Percentiles rank a stretch among this genome's conserved stretches.
These are phyloP conservation scores for Spodoptera frugiperda DNA, from an alignment of 1,140 invertebrate species.

Conservation along the genomic window DNA sequence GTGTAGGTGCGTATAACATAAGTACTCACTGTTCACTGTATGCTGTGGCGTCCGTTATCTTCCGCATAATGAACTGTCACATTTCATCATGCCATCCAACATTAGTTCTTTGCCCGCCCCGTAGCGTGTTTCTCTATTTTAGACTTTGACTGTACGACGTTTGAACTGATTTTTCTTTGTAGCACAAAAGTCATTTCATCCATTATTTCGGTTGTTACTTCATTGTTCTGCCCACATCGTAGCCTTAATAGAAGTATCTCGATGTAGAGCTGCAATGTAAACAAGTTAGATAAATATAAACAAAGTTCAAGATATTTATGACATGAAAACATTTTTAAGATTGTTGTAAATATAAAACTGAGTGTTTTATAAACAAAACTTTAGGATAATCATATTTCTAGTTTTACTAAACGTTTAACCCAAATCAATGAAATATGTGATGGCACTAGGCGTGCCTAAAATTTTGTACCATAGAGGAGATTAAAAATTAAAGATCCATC, in stretches of 20 bases:
- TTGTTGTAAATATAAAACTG: neutral
- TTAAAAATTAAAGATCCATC: too few relatives aligned
- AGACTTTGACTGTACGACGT: neutral
- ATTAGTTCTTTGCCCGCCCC: slow-evolving; percentile 41
- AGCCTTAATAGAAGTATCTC: slow-evolving; percentile 37
- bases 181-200: slow-evolving; percentile 27
- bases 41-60: slow-evolving; percentile 45
- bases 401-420: too few relatives aligned
- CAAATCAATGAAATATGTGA: too few relatives aligned
- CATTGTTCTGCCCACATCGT: slow-evolving; percentile 39
- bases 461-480: too few relatives aligned
- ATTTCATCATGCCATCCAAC: slow-evolving; percentile 48
- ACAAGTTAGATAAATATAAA: slow-evolving; percentile 33
- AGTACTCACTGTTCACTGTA: slow-evolving; percentile 41
- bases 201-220: slow-evolving; percentile 39
- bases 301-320: slow-evolving; percentile 10
- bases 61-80: slow-evolving; percentile 49
- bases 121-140: slow-evolving; percentile 20
- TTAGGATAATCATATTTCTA: too few relatives aligned
- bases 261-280: slow-evolving; percentile 39
- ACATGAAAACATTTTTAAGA: neutral
- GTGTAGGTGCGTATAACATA: slow-evolving; percentile 39
- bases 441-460: too few relatives aligned
- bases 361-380: neutral
- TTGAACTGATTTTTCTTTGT: slow-evolving; percentile 23